Evolutionary conservation across 2,888 invertebrate species (phyloP).

Genomic region (Branchipolynoe longqiensis): DNA sequence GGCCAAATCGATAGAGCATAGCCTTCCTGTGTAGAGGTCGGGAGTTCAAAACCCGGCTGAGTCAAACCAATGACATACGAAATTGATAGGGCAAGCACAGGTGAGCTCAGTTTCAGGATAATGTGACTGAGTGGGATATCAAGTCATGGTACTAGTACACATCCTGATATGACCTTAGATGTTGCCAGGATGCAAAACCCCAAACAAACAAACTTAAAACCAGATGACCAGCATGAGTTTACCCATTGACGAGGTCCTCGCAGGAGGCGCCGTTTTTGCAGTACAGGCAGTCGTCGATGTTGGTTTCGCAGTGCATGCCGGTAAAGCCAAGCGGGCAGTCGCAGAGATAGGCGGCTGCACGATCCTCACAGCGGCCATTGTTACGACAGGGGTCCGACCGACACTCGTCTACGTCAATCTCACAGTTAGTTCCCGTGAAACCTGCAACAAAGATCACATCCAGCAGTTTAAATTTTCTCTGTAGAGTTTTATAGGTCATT

Average conservation of each 20-base stretch:
- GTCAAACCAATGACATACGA: no score
- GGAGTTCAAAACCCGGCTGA: no score
- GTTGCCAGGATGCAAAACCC: no score
- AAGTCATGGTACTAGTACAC: no score
- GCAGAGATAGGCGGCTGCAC: conserved; percentile 45
- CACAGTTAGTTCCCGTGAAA: conserved; percentile 55
- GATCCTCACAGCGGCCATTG: conserved; percentile 54
- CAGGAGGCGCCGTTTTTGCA: conserved; percentile 54
- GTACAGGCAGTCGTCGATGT: conserved; percentile 59
- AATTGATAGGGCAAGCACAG: no score
- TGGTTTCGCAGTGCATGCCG: conserved; percentile 31
- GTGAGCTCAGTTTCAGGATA: no score
- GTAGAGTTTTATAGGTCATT: background rate
- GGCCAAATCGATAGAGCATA: no score
- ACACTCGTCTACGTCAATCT: conserved; percentile 53
- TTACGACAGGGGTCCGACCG: conserved; percentile 23
- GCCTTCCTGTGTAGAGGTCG: no score
- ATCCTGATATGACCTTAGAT: no score
- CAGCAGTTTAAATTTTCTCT: background rate
- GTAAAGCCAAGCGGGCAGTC: conserved; percentile 56
- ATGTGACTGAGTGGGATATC: no score
- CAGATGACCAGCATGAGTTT: no score
- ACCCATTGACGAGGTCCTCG: conserved; percentile 60
- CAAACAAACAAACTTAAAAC: no score
- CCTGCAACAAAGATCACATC: conserved; percentile 7